Evolutionary conservation across 92 coral and sea anemone genomes (phyloP).

Genomic region (Siderastrea siderea): DNA sequence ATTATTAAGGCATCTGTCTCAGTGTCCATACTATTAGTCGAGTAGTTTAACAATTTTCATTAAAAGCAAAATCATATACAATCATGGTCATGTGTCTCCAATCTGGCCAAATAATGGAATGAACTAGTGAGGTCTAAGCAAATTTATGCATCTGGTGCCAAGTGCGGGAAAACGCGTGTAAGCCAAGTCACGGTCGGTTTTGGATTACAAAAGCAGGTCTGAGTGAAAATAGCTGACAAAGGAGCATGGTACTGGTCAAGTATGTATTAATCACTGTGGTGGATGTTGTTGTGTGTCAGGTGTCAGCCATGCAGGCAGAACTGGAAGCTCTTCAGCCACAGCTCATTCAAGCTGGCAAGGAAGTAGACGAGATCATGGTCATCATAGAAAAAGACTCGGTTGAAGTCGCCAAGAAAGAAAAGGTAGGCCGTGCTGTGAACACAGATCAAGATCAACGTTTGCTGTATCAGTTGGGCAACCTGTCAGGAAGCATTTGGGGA

Average conservation of each 20-base stretch:
- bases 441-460: background rate
- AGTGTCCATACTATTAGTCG: background rate
- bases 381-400: constrained; percentile 97
- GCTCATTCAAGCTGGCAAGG: constrained; percentile 97
- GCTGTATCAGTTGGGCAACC: background rate
- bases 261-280: background rate
- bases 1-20: background rate
- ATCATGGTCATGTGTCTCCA: no score
- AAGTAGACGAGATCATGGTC: constrained; percentile 98
- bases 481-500: no score
- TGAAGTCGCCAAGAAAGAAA: constrained; percentile 98
- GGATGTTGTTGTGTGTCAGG: constrained; percentile 56
- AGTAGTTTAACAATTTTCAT: no score
- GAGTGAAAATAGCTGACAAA: background rate
- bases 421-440: constrained; percentile 56
- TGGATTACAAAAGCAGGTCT: background rate
- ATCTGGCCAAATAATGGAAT: no score
- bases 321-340: constrained; percentile 98
- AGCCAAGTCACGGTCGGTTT: no score
- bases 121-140: no score
- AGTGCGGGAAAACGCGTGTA: no score
- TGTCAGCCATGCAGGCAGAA: constrained; percentile 96
- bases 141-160: no score
- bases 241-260: background rate
- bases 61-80: no score